Evolutionary conservation across 2,113 vertebrate species (phyloP), one percentile per base, ranked within the genome.

Genomic region (Gymnobelideus leadbeateri): DNA sequence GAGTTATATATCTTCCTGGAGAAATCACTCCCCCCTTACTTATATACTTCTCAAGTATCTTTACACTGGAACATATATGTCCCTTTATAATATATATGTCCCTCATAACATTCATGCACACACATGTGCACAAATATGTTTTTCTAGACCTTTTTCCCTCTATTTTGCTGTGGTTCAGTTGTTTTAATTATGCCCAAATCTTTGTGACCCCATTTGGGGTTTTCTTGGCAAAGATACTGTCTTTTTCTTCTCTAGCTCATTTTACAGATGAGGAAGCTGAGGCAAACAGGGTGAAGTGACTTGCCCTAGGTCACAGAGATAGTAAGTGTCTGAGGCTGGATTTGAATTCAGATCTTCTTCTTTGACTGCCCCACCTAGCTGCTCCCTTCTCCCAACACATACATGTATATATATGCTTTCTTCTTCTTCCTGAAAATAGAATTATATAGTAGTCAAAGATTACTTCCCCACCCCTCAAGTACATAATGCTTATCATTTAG

Each of bases 351-450:
- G 31, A 5, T 68, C 31, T 68, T 68, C 31, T 68, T 68, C 12
- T 3, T 68, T 68, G 12, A 37, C 61, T 68, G 11, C 14, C 3
- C 28, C 31, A 37, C 31, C 12, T 61, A 31, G 9, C 55, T 37
- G 31, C 12, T 3, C 31, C 61, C 31, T 68, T 68, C 31, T 68
- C 26, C 54, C 54, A 3, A 61, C 43, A 89, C 26, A 46, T 14
- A 21, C 19, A 2, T 43, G 28, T 50, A 89, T 14, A 16, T 23
- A n/a, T 12, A 2, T 1, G 2, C 16, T 31, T 37, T 54, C 25
- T 50, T 68, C 93, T 57, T 90, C 51, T 43, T 61, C 89, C 91
- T 84, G 54, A 95, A 89, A 91, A 91, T 28, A 14, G 91, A 51
- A 46, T 31, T 31, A 53, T 0, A 0, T 77, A 26, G 61, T 61